Conservation (phyloP, 2,113 vertebrate species). For the Origma solitaria region DNA sequence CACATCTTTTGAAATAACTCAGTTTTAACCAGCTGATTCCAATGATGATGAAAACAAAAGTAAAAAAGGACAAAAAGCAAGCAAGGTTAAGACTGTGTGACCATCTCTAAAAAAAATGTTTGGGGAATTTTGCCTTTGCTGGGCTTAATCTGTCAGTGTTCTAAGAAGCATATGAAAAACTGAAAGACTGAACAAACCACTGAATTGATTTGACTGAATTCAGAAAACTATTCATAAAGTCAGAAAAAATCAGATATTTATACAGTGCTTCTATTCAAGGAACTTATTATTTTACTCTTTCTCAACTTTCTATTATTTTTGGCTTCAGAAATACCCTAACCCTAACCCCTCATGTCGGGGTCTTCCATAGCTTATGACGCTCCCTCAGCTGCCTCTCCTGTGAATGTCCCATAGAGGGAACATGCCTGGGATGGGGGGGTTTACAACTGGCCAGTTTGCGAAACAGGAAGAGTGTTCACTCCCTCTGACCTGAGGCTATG, state of each 20-base stretch:
- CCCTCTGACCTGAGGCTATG: not conserved
- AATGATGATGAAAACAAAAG: not conserved
- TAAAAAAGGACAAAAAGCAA: not conserved
- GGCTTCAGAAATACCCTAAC: not conserved
- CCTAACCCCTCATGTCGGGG: fast-evolving
- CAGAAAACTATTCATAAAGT: not conserved
- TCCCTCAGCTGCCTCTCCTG: not conserved
- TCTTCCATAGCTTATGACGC: not conserved
- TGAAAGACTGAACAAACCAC: not conserved
- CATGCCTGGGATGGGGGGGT: fast-evolving
- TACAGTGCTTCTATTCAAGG: not conserved
- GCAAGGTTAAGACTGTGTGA: not conserved
- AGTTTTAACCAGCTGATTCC: not conserved
- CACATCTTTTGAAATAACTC: not conserved
- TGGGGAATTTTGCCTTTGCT: not conserved
- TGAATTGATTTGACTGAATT: not conserved
- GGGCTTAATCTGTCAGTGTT: not conserved
- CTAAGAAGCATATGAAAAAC: not conserved
- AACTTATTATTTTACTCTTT: not conserved
- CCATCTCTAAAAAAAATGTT: not conserved
- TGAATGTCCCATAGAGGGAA: not conserved
- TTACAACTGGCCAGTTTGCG: not conserved
- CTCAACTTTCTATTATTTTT: not conserved
- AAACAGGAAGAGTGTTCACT: not conserved
- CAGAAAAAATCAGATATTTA: not conserved